phyloP scores from a whole-genome alignment of 2,797 vertebrate species.

The Arrhamphus sclerolepis region DNA sequence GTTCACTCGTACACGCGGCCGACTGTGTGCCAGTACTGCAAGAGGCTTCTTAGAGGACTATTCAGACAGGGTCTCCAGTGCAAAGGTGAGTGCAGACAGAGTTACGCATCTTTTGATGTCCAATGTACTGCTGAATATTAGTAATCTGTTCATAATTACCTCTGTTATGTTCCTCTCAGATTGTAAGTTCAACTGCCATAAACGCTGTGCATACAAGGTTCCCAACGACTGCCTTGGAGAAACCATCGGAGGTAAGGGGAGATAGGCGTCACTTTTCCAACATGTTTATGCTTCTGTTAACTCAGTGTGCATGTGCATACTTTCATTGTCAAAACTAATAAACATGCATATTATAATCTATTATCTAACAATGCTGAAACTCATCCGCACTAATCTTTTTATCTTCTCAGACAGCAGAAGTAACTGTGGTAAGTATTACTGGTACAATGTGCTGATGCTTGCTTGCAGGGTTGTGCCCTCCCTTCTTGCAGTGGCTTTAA shows the following conservation, averaged over 20 bases:
- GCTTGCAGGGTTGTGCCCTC: constrained; percentile 3
- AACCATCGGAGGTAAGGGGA: constrained; percentile 83
- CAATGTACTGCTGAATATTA: not conserved
- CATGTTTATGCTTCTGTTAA: constrained; percentile 20
- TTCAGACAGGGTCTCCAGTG: constrained; percentile 94
- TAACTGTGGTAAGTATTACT: constrained; percentile 71
- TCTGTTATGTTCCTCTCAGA: constrained; percentile 72
- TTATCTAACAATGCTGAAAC: constrained; percentile 40
- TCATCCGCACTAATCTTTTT: constrained; percentile 53
- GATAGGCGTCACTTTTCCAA: not conserved
- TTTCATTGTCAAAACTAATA: constrained; percentile 23
- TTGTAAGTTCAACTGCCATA: constrained; percentile 96
- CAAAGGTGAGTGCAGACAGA: constrained; percentile 82
- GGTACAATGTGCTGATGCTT: constrained; percentile 24
- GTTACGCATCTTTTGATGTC: not conserved
- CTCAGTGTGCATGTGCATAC: constrained; percentile 29
- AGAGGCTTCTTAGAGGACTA: constrained; percentile 89
- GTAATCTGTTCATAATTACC: not conserved
- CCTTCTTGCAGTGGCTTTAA: not conserved
- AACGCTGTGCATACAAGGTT: constrained; percentile 89
- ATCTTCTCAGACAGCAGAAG: constrained; percentile 76
- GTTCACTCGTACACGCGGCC: constrained; percentile 93
- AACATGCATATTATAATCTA: constrained; percentile 11
- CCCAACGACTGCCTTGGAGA: constrained; percentile 93
- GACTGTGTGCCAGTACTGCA: constrained; percentile 93